Percentiles rank a stretch among this genome's conserved stretches.
These are phyloP conservation scores for western clawed frog (Xenopus tropicalis) DNA, from an alignment of 2,113 vertebrate genomes.

Conservation along the genomic window DNA sequence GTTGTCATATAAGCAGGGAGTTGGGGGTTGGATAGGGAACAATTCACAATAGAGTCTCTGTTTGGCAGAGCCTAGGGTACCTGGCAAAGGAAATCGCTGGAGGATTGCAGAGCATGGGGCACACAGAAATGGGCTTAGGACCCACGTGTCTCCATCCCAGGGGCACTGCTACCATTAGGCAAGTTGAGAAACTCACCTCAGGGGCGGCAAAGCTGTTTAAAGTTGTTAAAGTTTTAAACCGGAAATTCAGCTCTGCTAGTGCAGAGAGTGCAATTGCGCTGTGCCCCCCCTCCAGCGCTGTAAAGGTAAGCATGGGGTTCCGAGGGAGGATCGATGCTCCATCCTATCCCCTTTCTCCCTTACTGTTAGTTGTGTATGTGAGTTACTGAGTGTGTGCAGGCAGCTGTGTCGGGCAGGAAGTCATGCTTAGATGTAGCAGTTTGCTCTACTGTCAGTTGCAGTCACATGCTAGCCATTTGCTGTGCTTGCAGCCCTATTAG, in stretches of 20 bases:
- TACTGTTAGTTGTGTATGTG: conserved; percentile 6
- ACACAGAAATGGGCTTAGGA: too few species aligned
- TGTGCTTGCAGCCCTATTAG: not conserved
- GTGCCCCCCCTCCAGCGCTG: too few species aligned
- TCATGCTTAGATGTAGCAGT: conserved; percentile 11
- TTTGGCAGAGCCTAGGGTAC: not conserved
- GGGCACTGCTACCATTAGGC: too few species aligned
- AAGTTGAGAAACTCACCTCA: too few species aligned
- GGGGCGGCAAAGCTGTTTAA: too few species aligned
- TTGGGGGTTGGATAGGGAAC: not conserved
- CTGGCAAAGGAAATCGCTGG: conserved; percentile 3
- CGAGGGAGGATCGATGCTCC: too few species aligned
- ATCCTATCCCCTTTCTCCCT: not conserved
- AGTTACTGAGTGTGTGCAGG: conserved; percentile 5
- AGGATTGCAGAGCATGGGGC: not conserved
- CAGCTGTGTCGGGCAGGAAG: conserved; percentile 25
- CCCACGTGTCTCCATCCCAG: too few species aligned
- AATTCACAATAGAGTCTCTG: not conserved
- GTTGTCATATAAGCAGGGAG: not conserved
- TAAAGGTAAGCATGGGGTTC: not conserved
- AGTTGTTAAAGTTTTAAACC: too few species aligned
- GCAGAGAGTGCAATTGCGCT: too few species aligned
- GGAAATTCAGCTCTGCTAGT: too few species aligned
- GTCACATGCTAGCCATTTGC: not conserved
- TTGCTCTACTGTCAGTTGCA: conserved; percentile 8